Conservation (phyloP, 1,140 invertebrate genomes). For the Micrasema minimum region DNA sequence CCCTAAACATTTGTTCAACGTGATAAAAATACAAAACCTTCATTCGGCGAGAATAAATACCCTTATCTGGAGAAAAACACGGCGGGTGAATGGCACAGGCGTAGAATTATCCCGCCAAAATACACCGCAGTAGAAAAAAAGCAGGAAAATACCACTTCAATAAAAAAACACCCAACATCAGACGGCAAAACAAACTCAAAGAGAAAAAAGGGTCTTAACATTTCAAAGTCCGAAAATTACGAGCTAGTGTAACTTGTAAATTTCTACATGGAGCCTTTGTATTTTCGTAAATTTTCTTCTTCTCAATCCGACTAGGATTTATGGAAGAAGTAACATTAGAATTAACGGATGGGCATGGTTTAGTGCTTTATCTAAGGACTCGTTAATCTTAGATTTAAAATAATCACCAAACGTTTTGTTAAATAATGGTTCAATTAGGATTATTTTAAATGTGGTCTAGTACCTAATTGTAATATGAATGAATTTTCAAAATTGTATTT, state of each 20-base stretch:
- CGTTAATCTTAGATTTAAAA: constrained; percentile 5
- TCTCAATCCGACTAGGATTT: no score
- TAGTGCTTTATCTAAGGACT: constrained; percentile 23
- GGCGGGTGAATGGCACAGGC: constrained; percentile 20
- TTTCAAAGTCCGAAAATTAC: background rate
- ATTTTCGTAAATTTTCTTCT: no score
- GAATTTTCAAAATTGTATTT: no score
- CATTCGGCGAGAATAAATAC: constrained; percentile 29
- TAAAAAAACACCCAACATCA: background rate
- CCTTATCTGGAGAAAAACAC: constrained; percentile 24
- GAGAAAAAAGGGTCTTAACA: background rate
- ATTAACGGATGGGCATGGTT: constrained; percentile 31
- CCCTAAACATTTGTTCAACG: constrained; percentile 49
- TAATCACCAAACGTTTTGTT: background rate
- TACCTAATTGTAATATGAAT: no score
- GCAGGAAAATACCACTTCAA: background rate
- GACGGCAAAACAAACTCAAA: background rate
- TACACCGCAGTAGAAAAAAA: constrained; percentile 11
- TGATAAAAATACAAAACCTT: constrained; percentile 48
- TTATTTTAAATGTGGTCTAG: no score
- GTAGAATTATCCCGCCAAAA: constrained; percentile 28
- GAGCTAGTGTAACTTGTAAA: no score
- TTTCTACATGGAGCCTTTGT: no score
- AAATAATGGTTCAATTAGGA: background rate
- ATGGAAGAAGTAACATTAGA: no score